These are phyloP conservation scores for Tangara arthus DNA, from an alignment of 2,797 vertebrate species.

Conservation along the genomic window DNA sequence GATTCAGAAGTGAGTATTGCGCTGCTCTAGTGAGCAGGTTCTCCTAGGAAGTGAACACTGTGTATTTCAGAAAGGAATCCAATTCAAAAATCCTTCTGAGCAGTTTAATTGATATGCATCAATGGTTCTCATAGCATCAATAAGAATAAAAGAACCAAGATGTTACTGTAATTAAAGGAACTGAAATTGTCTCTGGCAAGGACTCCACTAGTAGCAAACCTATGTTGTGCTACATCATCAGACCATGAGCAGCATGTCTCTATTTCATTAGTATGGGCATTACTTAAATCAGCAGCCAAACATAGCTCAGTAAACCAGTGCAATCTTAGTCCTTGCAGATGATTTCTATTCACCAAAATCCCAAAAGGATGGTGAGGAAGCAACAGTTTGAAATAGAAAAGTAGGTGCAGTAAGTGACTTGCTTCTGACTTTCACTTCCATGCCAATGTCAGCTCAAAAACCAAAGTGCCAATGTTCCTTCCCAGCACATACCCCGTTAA, in stretches of 20 bases:
- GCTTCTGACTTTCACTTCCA: neutral
- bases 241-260: neutral
- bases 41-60: neutral
- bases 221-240: neutral
- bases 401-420: neutral
- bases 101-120: neutral
- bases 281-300: neutral
- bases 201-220: neutral
- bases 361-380: neutral
- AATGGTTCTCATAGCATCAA: neutral
- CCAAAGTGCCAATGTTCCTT: fast-evolving
- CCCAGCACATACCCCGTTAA: neutral
- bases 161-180: neutral
- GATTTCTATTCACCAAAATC: neutral
- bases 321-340: neutral
- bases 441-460: neutral
- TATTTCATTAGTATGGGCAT: neutral
- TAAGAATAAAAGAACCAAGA: neutral
- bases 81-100: neutral
- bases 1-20: neutral
- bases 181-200: neutral
- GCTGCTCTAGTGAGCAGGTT: neutral
- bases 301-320: neutral
- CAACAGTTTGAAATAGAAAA: neutral
- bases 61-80: neutral